Percentiles rank a stretch among this genome's conserved stretches.
These are phyloP conservation scores for Xestoiulus laeticollis DNA, from an alignment of 2,888 invertebrate genomes.

Conservation along the genomic window DNA sequence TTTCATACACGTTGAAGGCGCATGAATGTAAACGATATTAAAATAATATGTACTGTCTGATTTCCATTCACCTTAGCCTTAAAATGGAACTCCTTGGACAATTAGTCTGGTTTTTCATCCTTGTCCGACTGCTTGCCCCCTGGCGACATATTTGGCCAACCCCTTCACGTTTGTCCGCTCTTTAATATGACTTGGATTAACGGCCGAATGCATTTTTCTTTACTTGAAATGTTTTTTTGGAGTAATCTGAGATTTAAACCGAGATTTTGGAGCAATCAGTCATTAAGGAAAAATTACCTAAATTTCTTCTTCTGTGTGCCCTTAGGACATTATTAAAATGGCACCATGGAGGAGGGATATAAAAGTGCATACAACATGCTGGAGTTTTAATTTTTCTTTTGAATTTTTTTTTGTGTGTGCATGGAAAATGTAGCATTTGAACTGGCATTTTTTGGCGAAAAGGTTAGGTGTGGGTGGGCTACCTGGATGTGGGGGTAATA, in stretches of 20 bases:
- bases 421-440: neutral
- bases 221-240: neutral
- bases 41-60: too few relatives aligned
- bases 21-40: too few relatives aligned
- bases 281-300: neutral
- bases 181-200: too few relatives aligned
- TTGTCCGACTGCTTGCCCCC: too few relatives aligned
- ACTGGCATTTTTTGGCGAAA: neutral
- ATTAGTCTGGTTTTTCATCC: too few relatives aligned
- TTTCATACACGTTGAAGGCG: too few relatives aligned
- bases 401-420: neutral
- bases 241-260: neutral
- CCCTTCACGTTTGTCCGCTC: too few relatives aligned
- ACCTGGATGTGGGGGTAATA: neutral
- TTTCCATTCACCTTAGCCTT: too few relatives aligned
- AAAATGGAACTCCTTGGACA: too few relatives aligned
- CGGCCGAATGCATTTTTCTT: neutral
- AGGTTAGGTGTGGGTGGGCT: conserved; percentile 19
- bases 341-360: neutral
- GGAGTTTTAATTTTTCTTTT: neutral
- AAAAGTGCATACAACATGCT: neutral
- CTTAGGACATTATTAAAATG: neutral
- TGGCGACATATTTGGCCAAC: too few relatives aligned
- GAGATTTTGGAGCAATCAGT: neutral
- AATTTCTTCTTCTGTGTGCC: neutral